These are phyloP conservation scores for Zhengitettix transpicula DNA, from an alignment of 2,888 invertebrate species.

Conservation along the genomic window DNA sequence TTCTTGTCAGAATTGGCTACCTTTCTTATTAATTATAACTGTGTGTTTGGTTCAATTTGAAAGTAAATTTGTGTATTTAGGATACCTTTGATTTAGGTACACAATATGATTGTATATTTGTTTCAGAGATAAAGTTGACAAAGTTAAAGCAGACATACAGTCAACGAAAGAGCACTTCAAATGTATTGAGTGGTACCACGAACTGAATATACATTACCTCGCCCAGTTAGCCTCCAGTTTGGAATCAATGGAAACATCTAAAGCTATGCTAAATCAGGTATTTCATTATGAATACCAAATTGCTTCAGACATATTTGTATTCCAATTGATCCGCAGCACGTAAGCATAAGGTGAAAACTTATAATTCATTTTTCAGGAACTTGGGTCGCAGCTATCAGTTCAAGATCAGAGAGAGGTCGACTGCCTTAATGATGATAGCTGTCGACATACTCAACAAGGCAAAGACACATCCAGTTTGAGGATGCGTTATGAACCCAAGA, in stretches of 20 bases:
- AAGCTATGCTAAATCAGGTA: conserved; percentile 83
- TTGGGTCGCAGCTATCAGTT: conserved; percentile 81
- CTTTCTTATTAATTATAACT: no score
- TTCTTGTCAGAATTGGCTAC: no score
- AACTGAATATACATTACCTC: conserved; percentile 83
- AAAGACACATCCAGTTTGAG: conserved; percentile 89
- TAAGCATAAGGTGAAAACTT: no score
- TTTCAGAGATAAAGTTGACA: conserved; percentile 77
- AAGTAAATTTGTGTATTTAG: no score
- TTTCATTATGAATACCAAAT: conserved; percentile 52
- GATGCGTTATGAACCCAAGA: conserved; percentile 91
- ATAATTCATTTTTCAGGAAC: conserved; percentile 33
- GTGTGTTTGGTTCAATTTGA: not conserved
- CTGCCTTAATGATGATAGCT: conserved; percentile 85
- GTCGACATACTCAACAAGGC: conserved; percentile 80
- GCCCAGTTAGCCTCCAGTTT: conserved; percentile 82
- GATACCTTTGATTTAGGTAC: no score
- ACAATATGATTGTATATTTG: conserved; percentile 1
- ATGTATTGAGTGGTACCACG: conserved; percentile 76
- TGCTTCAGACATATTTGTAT: no score
- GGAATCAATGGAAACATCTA: conserved; percentile 91
- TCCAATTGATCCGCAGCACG: no score
- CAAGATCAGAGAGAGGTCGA: conserved; percentile 89
- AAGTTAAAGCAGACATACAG: no score
- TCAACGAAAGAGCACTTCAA: conserved; percentile 88